phyloP scores from a whole-genome alignment of 2,888 invertebrate species.

The Chalcis sispes region DNA sequence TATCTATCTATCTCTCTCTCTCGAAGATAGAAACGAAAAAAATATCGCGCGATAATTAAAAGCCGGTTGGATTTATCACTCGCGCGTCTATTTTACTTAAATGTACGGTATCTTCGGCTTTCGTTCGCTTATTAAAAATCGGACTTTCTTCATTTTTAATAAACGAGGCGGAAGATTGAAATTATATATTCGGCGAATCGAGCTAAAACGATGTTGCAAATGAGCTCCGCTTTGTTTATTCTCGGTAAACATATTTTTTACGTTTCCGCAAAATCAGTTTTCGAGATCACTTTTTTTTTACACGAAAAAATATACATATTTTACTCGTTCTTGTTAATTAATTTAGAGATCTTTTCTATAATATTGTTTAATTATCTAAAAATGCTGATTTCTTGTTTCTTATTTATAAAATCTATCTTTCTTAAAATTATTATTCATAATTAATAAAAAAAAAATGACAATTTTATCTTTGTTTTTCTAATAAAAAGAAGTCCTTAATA shows the following conservation, averaged over 20 bases:
- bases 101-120: constrained; percentile 1
- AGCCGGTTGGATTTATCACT: constrained; percentile 26
- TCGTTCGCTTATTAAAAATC: constrained; percentile 6
- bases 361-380: too few relatives aligned
- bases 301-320: too few relatives aligned
- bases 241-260: not conserved
- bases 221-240: constrained; percentile 19
- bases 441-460: too few relatives aligned
- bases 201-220: not conserved
- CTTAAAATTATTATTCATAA: too few relatives aligned
- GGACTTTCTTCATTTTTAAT: constrained; percentile 22
- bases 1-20: not conserved
- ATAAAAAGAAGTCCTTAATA: too few relatives aligned
- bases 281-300: constrained; percentile 9
- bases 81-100: constrained; percentile 14
- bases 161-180: not conserved
- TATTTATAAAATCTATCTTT: too few relatives aligned
- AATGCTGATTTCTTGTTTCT: too few relatives aligned
- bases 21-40: too few relatives aligned
- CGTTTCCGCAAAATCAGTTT: constrained; percentile 1
- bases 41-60: constrained; percentile 32
- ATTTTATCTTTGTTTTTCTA: too few relatives aligned
- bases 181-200: constrained; percentile 4
- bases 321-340: too few relatives aligned
- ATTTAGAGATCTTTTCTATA: too few relatives aligned